Conservation (phyloP, 1,140 invertebrate genomes). For the Platyura marginata region DNA sequence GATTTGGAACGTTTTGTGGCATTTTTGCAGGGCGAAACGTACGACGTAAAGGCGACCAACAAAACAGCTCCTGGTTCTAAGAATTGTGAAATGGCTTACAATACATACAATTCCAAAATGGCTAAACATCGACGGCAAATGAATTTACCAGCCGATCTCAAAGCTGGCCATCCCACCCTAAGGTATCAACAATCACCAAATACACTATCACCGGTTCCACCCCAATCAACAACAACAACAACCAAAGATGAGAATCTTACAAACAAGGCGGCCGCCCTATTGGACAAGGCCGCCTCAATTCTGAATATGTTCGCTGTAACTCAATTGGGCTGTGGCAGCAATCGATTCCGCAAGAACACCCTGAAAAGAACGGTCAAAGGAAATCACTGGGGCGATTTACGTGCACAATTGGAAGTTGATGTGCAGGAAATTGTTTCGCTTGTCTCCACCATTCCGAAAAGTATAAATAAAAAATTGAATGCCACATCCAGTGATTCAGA, state of each 20-base stretch:
- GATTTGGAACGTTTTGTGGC: conserved; percentile 95
- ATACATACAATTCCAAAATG: not conserved
- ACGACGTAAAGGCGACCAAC: conserved; percentile 11
- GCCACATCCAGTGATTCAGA: conserved; percentile 37
- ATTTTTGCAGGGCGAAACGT: conserved; percentile 70
- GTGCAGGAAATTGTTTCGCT: conserved; percentile 22
- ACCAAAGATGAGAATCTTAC: not conserved
- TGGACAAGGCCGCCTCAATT: conserved; percentile 68
- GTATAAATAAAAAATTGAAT: no score
- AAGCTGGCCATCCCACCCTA: no score
- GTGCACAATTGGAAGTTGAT: conserved; percentile 75
- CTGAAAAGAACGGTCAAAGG: conserved; percentile 69
- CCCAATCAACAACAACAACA: no score
- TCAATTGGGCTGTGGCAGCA: conserved; percentile 67
- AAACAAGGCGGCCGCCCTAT: conserved; percentile 24
- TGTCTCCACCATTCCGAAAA: conserved; percentile 12
- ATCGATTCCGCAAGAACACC: conserved; percentile 57
- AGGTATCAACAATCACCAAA: no score
- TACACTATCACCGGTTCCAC: no score
- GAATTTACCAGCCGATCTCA: not conserved
- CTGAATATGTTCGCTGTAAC: conserved; percentile 85
- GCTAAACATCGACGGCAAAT: not conserved
- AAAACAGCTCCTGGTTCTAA: conserved; percentile 5
- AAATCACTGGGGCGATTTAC: conserved; percentile 87
- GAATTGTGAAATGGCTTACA: not conserved